Percentiles rank a stretch among this genome's conserved stretches.
These are phyloP conservation scores for Bombyx mori DNA, from an alignment of 1,140 invertebrate species.

Conservation along the genomic window ASM3026992v2 NC_085107.1:14214001-14214500, in stretches of 20 bases:
- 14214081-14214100: conserved; percentile 46
- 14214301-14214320: too few species aligned
- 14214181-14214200: conserved; percentile 52
- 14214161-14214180: conserved; percentile 28
- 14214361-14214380: conserved; percentile 1
- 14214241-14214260: too few species aligned
- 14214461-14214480: too few species aligned
- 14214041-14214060: background rate
- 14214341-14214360: background rate
- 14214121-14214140: conserved; percentile 37
- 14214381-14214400: conserved; percentile 8
- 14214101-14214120: conserved; percentile 49
- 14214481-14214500: too few species aligned
- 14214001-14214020: too few species aligned
- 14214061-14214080: conserved; percentile 11
- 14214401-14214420: background rate
- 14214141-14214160: conserved; percentile 11
- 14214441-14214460: too few species aligned
- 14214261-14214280: too few species aligned
- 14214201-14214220: background rate
- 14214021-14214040: too few species aligned
- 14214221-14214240: too few species aligned
- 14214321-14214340: too few species aligned
- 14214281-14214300: too few species aligned
- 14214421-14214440: background rate